phyloP scores from a whole-genome alignment of 2,888 invertebrate genomes.

The Caenorhabditis sp. region DNA sequence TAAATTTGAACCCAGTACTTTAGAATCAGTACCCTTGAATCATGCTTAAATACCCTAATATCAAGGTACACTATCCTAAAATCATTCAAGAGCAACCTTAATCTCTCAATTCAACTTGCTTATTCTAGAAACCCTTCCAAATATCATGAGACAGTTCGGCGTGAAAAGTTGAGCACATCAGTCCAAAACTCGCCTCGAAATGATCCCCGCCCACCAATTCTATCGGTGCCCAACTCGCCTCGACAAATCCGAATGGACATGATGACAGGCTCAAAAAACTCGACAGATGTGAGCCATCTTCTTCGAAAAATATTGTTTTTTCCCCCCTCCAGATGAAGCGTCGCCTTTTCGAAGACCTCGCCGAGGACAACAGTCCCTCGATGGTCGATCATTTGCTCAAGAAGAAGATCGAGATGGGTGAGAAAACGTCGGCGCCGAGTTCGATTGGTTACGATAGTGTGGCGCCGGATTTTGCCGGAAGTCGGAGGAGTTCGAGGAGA shows the following conservation, averaged over 20 bases:
- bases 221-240: background rate
- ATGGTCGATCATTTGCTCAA: constrained; percentile 4
- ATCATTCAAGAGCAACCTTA: too few species aligned
- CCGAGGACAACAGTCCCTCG: background rate
- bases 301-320: background rate
- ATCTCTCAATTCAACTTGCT: too few species aligned
- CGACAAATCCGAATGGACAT: constrained; percentile 6
- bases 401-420: background rate
- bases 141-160: constrained; percentile 6
- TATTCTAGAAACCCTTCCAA: constrained; percentile 2
- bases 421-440: background rate
- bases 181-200: constrained; percentile 5
- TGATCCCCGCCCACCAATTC: too few species aligned
- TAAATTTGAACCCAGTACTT: too few species aligned
- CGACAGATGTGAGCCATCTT: constrained; percentile 1
- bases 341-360: background rate
- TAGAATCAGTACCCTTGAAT: too few species aligned
- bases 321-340: background rate
- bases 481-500: background rate
- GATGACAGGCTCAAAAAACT: background rate
- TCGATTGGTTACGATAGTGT: constrained; percentile 12
- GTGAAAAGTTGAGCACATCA: constrained; percentile 9
- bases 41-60: too few species aligned
- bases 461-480: constrained; percentile 8
- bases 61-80: too few species aligned